phyloP scores from a whole-genome alignment of 1,140 invertebrate genomes.

The Ctenoplectra terminalis region DNA sequence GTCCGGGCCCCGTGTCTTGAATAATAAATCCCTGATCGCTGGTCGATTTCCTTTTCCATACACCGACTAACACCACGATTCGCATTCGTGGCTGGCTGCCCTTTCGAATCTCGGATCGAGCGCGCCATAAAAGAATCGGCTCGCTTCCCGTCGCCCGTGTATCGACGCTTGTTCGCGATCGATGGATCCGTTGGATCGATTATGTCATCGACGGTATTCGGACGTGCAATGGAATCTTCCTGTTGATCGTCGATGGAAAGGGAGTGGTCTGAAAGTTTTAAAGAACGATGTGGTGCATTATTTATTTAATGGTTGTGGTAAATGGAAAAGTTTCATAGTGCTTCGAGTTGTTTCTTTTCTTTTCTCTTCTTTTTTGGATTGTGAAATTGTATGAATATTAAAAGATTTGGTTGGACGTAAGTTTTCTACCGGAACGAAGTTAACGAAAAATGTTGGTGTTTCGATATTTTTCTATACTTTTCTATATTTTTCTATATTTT shows the following conservation, averaged over 20 bases:
- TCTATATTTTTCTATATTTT: too few species aligned
- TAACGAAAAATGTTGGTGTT: too few species aligned
- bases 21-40: constrained; percentile 73
- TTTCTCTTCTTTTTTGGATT: too few species aligned
- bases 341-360: too few species aligned
- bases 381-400: too few species aligned
- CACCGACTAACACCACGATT: constrained; percentile 30
- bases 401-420: too few species aligned
- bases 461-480: neutral
- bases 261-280: neutral
- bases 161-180: neutral
- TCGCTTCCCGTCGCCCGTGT: constrained; percentile 16
- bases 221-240: neutral
- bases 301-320: neutral
- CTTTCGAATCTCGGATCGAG: constrained; percentile 60
- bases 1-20: constrained; percentile 78
- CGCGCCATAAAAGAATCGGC: constrained; percentile 55
- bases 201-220: constrained; percentile 26
- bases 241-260: neutral
- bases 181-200: neutral
- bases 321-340: too few species aligned
- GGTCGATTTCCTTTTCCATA: constrained; percentile 78
- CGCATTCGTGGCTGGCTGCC: constrained; percentile 58
- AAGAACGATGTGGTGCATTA: neutral
- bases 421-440: too few species aligned